phyloP scores from a whole-genome alignment of 2,888 invertebrate species.

The Ichneumon xanthorius region DNA sequence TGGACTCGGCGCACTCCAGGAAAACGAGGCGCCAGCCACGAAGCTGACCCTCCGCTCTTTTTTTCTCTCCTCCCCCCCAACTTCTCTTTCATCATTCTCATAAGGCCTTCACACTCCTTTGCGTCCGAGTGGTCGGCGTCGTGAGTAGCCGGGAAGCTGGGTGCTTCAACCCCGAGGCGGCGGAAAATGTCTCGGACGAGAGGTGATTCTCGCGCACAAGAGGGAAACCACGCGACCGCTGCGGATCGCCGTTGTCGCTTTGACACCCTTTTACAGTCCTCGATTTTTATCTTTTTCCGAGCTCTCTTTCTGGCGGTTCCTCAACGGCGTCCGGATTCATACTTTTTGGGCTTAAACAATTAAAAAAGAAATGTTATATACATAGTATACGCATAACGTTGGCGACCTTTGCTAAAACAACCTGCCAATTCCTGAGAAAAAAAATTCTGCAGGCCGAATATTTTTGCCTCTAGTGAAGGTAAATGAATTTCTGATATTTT shows the following conservation, averaged over 20 bases:
- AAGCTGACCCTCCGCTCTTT: slow-evolving; percentile 17
- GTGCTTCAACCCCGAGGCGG: slow-evolving; percentile 44
- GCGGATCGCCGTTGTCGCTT: slow-evolving; percentile 33
- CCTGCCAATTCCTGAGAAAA: neutral
- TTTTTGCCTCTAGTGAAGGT: neutral
- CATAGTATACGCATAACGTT: neutral
- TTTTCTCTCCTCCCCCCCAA: neutral
- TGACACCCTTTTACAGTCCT: slow-evolving; percentile 13
- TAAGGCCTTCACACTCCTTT: slow-evolving; percentile 44
- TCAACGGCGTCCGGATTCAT: neutral
- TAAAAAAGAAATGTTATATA: neutral
- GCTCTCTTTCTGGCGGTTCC: slow-evolving; percentile 8
- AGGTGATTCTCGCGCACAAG: slow-evolving; percentile 37
- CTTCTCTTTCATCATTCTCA: slow-evolving; percentile 29
- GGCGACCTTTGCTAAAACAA: no score
- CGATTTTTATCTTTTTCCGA: slow-evolving; percentile 28
- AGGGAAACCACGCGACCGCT: slow-evolving; percentile 25
- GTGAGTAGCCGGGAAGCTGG: slow-evolving; percentile 41
- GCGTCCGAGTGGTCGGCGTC: slow-evolving; percentile 42
- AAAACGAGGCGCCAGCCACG: slow-evolving; percentile 35
- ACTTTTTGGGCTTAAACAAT: neutral
- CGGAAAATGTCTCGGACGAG: slow-evolving; percentile 48
- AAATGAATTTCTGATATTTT: neutral
- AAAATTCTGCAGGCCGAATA: neutral
- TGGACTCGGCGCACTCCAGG: slow-evolving; percentile 26